Evolutionary conservation across 2,113 vertebrate genomes (phyloP).

Genomic region (Apus apus): DNA sequence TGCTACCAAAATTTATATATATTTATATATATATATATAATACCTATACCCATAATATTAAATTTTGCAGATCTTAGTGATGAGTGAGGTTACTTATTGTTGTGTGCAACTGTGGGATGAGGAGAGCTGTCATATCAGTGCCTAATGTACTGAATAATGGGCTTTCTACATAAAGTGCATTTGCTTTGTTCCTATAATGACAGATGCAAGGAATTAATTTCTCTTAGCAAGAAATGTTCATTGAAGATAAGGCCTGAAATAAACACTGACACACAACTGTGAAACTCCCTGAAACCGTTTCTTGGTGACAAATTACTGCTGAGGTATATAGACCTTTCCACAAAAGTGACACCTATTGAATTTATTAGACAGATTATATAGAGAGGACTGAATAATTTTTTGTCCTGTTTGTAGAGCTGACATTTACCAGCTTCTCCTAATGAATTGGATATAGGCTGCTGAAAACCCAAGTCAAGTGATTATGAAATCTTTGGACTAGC

Average conservation of each 20-base stretch:
- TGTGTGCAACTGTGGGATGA: constrained; percentile 37
- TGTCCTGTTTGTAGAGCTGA: constrained; percentile 32
- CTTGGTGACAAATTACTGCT: constrained; percentile 61
- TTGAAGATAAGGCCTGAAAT: constrained; percentile 68
- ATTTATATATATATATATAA: not conserved
- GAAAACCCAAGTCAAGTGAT: constrained; percentile 25
- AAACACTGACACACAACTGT: constrained; percentile 53
- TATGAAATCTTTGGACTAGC: not conserved
- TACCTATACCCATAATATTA: not conserved
- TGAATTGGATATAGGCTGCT: constrained; percentile 17
- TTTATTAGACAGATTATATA: constrained; percentile 56
- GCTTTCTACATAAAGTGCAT: constrained; percentile 39
- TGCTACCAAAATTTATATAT: not conserved
- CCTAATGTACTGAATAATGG: constrained; percentile 66
- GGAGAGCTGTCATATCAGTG: constrained; percentile 25
- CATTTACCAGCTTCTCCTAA: constrained; percentile 48
- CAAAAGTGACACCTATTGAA: constrained; percentile 65
- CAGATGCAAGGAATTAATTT: constrained; percentile 74
- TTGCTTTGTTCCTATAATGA: constrained; percentile 69
- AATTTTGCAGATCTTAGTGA: not conserved
- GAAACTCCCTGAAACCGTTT: constrained; percentile 55
- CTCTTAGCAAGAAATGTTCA: constrained; percentile 62
- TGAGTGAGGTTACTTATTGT: constrained; percentile 30
- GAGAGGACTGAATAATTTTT: constrained; percentile 31
- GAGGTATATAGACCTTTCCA: constrained; percentile 54